Evolutionary conservation across 1,140 invertebrate species (phyloP), one percentile per base, ranked within the genome.

Genomic region (Rhizoglyphus robini): DNA sequence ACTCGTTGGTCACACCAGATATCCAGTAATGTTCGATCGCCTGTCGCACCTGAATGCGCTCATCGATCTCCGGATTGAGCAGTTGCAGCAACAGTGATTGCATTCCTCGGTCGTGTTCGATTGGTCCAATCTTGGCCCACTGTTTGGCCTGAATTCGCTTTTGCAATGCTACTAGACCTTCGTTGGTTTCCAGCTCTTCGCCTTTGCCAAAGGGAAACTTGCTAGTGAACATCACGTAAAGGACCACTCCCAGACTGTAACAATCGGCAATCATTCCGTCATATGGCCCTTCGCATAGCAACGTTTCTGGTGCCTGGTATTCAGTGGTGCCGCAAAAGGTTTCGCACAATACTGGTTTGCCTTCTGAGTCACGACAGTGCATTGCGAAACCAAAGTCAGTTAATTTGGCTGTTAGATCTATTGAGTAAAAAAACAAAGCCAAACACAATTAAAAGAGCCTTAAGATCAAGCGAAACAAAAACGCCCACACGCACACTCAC

Each of bases 361-460:
- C 61, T 3, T 36, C 30, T 2, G 64, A 23, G 23, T 63, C 54
- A 2, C 2, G 3, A 30, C 15, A 8, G 3, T n/a, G 3, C 15
- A 15, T 11, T 20, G 64, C 64, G 20, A 25, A 65, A n/a, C 68
- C 62, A 58, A 68, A 68, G 34, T 68, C 68, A 13, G 49, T 47
- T 18, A 68, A 31, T 29, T 66, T 65, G n/a, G 54, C 67, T 25
- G 66, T 41, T 18, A 41, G 18, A 41, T 18, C 36, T 41, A 41
- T n/a, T 41, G 18, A 41, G 36, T 41, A 41, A 11, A 41, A 41
- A 41, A 8, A 8, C 8, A 18, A 41, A 11, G 36, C 8, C 8
- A 8, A 11, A 41, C 8, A 41, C 8, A 41, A 11, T 41, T 41
- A 8, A 41, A 8, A 41, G 18, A 41, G 8, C 36, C 8, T 41